A percentile compares a stretch with the other conserved stretches of the same genome.
phyloP scores from a whole-genome alignment of 2,113 vertebrate genomes.

The Gymnogyps californianus region DNA sequence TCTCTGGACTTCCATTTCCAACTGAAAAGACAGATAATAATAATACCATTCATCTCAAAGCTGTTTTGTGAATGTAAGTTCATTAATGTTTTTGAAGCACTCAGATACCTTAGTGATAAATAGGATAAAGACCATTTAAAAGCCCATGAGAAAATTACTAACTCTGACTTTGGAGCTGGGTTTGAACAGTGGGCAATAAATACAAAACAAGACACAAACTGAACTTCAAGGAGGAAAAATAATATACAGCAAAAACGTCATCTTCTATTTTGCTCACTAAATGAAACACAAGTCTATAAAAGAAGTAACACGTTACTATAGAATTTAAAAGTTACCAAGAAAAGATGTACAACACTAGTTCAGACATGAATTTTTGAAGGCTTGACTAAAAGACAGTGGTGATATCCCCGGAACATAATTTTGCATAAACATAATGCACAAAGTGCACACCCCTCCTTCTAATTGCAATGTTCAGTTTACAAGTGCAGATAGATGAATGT shows the following conservation, averaged over 20 bases:
- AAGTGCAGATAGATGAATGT: not conserved
- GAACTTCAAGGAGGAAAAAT: not conserved
- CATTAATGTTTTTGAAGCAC: not conserved
- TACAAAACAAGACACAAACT: accelerated
- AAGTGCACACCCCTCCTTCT: not conserved
- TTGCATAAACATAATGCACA: not conserved
- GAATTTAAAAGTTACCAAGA: not conserved
- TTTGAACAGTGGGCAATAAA: not conserved
- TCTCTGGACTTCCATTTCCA: not conserved
- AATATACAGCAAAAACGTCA: not conserved
- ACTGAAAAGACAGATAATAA: not conserved
- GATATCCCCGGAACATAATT: not conserved
- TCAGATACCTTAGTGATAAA: not conserved
- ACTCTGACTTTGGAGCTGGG: not conserved
- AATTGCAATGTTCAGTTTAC: not conserved
- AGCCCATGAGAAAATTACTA: not conserved
- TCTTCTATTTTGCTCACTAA: not conserved
- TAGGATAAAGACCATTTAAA: not conserved
- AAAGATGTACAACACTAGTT: not conserved
- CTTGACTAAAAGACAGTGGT: not conserved
- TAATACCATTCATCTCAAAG: not conserved
- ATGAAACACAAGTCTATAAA: not conserved
- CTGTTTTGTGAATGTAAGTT: not conserved
- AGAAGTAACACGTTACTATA: not conserved
- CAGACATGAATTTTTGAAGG: not conserved